Evolutionary conservation across 1,140 invertebrate species (phyloP), one percentile per base, ranked within the genome.

Genomic region (Hylaeus anthracinus): DNA sequence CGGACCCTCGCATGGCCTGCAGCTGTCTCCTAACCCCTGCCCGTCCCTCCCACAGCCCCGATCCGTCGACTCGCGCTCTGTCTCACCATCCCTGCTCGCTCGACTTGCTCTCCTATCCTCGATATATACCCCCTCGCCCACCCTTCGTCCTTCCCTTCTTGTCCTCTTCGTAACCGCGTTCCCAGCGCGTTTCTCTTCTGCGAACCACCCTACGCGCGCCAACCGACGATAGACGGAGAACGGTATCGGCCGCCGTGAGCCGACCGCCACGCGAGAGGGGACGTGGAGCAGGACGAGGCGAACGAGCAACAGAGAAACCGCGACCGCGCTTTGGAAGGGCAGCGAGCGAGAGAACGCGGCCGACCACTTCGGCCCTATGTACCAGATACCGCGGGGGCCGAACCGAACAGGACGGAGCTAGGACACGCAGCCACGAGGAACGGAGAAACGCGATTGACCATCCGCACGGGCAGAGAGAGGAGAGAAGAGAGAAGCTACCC

Each of bases 1-100:
- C 88, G 88, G 88, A 90, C 88, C 88, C 87, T 88, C 85, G 88
- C 84, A 90, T 91, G 90, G 89, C 90, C 90, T 91, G 90, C 90
- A 91, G 90, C 90, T 91, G 90, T 91, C 89, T 91, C 89, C 88
- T 87, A 89, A 86, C 82, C 81, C 63, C 71, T 74, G 56, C 79
- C 61, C 67, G 8, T 67, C n/a, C 37, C 60, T n/a, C 10, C 10
- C 3, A 37, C 55, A 9, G 41, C 48, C 51, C 51, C 51, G 10
- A 51, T 63, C 77, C 48, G 58, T 63, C 78, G 73, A 58, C 9
- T 48, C 71, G 51, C 53, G 14, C 53, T 66, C 73, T 70, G 65
- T 64, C 64, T 70, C 81, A 15, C 45, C 51, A 71, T 56, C 69
- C 51, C 69, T 43, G 41, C n/a, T 66, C 60, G 26, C 37, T 63